Evolutionary conservation across 2,888 invertebrate species (phyloP).

Genomic region (Agelastica alni): DNA sequence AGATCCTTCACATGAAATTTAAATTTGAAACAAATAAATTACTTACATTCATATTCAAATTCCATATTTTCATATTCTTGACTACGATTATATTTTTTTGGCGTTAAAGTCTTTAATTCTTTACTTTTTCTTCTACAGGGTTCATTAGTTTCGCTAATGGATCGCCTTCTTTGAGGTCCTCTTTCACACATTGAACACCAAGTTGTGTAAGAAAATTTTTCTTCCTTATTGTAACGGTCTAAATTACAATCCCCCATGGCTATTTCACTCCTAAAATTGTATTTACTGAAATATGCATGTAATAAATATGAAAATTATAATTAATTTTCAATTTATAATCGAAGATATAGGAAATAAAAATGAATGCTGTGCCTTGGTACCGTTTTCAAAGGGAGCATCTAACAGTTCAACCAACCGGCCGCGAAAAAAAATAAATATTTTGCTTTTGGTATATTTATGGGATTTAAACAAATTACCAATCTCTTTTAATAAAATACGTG

Average conservation of each 20-base stretch:
- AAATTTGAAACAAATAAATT: not conserved
- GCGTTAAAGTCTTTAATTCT: constrained; percentile 51
- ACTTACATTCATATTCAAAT: constrained; percentile 46
- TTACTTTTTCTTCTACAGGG: constrained; percentile 50
- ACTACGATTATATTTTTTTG: constrained; percentile 48
- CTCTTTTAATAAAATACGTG: too few species aligned
- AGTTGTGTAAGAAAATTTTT: constrained; percentile 47
- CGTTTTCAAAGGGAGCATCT: constrained; percentile 4
- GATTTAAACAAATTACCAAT: too few species aligned
- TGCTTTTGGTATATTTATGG: too few species aligned
- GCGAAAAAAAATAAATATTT: too few species aligned
- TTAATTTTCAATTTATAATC: constrained; percentile 1
- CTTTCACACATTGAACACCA: constrained; percentile 56
- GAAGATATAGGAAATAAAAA: not conserved
- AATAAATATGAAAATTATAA: constrained; percentile 8
- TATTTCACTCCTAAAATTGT: not conserved
- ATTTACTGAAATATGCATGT: not conserved
- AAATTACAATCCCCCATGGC: constrained; percentile 49
- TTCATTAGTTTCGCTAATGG: constrained; percentile 52
- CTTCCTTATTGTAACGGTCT: constrained; percentile 43
- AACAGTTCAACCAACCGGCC: not conserved
- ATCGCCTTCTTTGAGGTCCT: constrained; percentile 50
- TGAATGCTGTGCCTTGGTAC: constrained; percentile 1
- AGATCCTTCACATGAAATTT: not conserved
- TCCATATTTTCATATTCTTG: constrained; percentile 54